A percentile compares a stretch with the other conserved stretches of the same genome.
phyloP scores from a whole-genome alignment of 2,888 invertebrate species.

The Philopedon plagiatum region DNA sequence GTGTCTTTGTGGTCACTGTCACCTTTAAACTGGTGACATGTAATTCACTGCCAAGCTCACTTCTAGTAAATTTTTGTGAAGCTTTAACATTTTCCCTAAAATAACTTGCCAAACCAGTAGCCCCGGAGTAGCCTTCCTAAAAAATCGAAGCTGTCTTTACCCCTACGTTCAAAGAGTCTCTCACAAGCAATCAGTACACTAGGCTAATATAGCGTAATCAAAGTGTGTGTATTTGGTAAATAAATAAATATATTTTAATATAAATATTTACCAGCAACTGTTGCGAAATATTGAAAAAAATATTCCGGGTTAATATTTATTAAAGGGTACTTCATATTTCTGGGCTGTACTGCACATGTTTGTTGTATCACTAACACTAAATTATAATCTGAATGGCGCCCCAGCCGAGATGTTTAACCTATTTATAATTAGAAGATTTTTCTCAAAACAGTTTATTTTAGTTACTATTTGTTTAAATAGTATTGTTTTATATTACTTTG shows the following conservation, averaged over 20 bases:
- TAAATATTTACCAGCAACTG: constrained; percentile 60
- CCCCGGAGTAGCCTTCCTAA: too few relatives aligned
- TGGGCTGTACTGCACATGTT: constrained; percentile 28
- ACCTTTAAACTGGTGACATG: too few relatives aligned
- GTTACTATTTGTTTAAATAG: background rate
- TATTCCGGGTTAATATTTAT: constrained; percentile 52
- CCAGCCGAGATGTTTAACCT: background rate
- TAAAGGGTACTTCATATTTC: constrained; percentile 28
- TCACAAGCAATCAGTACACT: too few relatives aligned
- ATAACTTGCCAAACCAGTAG: too few relatives aligned
- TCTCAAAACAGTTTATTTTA: background rate
- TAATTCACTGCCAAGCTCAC: too few relatives aligned
- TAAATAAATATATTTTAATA: constrained; percentile 4
- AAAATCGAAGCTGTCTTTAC: too few relatives aligned
- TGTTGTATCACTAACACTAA: background rate
- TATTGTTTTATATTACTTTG: background rate
- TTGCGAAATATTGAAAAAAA: constrained; percentile 62
- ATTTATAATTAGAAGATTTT: constrained; percentile 9
- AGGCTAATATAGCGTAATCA: too few relatives aligned
- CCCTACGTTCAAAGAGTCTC: too few relatives aligned
- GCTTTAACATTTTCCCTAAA: too few relatives aligned
- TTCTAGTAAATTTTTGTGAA: too few relatives aligned
- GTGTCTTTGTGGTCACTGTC: too few relatives aligned
- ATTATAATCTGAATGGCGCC: background rate
- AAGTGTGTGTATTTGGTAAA: background rate